Percentiles rank a stretch among this genome's conserved stretches.
Conservation (phyloP, 2,113 vertebrate genomes). For the Psophia crepitans region DNA sequence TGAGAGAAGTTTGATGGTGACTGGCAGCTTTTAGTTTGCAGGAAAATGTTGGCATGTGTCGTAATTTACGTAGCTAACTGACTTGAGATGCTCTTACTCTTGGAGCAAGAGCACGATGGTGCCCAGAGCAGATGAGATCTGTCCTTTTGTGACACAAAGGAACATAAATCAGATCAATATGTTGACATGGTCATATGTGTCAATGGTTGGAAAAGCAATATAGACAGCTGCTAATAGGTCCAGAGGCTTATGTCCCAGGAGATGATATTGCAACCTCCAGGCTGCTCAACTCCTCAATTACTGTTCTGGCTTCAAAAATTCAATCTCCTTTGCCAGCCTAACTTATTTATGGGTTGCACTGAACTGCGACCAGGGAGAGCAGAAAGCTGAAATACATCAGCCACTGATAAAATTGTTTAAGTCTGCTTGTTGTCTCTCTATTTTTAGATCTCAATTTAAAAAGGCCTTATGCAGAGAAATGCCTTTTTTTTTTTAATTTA, state of each 20-base stretch:
- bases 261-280: background rate
- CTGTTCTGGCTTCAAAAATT: constrained; percentile 42
- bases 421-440: background rate
- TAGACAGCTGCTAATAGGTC: constrained; percentile 14
- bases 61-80: background rate
- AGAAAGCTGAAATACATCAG: constrained; percentile 34
- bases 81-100: background rate
- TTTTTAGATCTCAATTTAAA: background rate
- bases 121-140: background rate
- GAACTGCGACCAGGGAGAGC: background rate
- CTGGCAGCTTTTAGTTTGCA: background rate
- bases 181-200: background rate
- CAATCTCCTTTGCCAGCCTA: constrained; percentile 29
- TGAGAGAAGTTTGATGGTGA: background rate
- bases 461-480: background rate
- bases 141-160: background rate
- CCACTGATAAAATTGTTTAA: constrained; percentile 12
- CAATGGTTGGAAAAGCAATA: background rate
- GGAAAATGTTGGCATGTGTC: background rate
- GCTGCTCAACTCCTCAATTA: constrained; percentile 42
- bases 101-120: accelerated
- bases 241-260: background rate
- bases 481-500: background rate
- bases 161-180: background rate
- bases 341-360: constrained; percentile 39